phyloP scores from a whole-genome alignment of 2,797 vertebrate species.

The Pseudomugil gertrudae region DNA sequence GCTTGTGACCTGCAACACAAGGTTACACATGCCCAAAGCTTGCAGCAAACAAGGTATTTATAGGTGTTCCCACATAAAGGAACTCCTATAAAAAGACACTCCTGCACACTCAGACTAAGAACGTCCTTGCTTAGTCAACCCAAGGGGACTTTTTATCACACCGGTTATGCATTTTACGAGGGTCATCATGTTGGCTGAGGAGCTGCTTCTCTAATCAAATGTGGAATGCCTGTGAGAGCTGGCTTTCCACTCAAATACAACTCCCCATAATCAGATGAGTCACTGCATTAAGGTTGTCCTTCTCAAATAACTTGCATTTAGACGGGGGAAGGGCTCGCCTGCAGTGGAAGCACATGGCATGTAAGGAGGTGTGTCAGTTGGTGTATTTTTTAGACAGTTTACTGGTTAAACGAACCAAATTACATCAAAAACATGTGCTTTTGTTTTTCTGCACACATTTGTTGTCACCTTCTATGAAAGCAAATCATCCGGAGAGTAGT shows the following conservation, averaged over 20 bases:
- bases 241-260: slow-evolving; percentile 41
- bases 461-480: slow-evolving; percentile 41
- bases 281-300: slow-evolving; percentile 50
- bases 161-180: slow-evolving; percentile 58
- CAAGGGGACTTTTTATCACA: slow-evolving; percentile 70
- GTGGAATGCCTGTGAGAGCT: slow-evolving; percentile 33
- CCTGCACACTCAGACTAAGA: slow-evolving; percentile 11
- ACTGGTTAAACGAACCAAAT: slow-evolving; percentile 16
- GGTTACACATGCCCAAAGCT: slow-evolving; percentile 7
- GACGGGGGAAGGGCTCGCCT: slow-evolving; percentile 20
- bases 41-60: slow-evolving; percentile 45
- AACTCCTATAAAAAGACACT: slow-evolving; percentile 31
- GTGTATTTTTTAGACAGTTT: slow-evolving; percentile 29
- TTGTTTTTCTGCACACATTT: slow-evolving; percentile 36
- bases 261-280: slow-evolving; percentile 53
- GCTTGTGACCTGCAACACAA: slow-evolving; percentile 5
- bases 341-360: slow-evolving; percentile 17
- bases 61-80: slow-evolving; percentile 43
- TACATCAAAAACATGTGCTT: slow-evolving; percentile 13
- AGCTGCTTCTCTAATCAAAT: slow-evolving; percentile 58
- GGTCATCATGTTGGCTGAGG: slow-evolving; percentile 44
- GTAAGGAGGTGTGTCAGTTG: slow-evolving; percentile 1
- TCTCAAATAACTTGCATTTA: slow-evolving; percentile 30
- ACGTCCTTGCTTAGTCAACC: slow-evolving; percentile 62
- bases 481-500: slow-evolving; percentile 40